These are phyloP conservation scores for Acanthiza pusilla DNA, from an alignment of 2,797 vertebrate species.

Conservation along the genomic window DNA sequence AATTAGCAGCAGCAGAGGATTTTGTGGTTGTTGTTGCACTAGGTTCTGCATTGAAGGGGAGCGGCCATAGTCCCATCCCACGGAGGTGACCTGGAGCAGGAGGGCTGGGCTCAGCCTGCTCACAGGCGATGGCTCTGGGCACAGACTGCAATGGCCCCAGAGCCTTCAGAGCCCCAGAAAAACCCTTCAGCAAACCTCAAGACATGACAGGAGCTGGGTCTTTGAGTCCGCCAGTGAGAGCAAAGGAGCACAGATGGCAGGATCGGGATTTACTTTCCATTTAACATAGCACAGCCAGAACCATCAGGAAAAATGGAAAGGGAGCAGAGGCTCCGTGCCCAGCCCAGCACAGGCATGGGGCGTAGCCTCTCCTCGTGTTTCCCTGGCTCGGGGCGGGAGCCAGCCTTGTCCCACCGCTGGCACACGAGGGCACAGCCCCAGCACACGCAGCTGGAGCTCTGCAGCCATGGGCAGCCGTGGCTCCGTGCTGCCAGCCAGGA, in stretches of 20 bases:
- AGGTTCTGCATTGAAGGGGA: not conserved
- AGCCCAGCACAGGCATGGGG: not conserved
- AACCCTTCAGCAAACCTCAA: not conserved
- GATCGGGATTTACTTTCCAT: not conserved
- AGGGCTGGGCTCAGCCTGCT: not conserved
- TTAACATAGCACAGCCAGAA: not conserved
- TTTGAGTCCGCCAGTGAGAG: not conserved
- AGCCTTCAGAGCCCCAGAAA: not conserved
- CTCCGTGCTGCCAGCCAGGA: not conserved
- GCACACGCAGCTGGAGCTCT: not conserved
- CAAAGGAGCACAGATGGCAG: not conserved
- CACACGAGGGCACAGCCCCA: not conserved
- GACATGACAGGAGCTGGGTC: not conserved
- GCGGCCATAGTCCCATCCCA: not conserved
- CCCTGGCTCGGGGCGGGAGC: not conserved
- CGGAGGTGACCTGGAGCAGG: not conserved
- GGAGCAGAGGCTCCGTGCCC: not conserved
- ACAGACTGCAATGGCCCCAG: not conserved
- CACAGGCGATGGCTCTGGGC: not conserved
- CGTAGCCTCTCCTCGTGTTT: rapidly evolving
- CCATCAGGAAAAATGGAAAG: not conserved
- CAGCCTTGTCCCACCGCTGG: not conserved
- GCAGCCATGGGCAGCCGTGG: rapidly evolving
- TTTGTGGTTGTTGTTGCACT: not conserved
- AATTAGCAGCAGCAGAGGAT: not conserved